A percentile compares a stretch with the other conserved stretches of the same genome.
Conservation (phyloP, 2,113 vertebrate genomes). For the Myrmophylax atrothorax region DNA sequence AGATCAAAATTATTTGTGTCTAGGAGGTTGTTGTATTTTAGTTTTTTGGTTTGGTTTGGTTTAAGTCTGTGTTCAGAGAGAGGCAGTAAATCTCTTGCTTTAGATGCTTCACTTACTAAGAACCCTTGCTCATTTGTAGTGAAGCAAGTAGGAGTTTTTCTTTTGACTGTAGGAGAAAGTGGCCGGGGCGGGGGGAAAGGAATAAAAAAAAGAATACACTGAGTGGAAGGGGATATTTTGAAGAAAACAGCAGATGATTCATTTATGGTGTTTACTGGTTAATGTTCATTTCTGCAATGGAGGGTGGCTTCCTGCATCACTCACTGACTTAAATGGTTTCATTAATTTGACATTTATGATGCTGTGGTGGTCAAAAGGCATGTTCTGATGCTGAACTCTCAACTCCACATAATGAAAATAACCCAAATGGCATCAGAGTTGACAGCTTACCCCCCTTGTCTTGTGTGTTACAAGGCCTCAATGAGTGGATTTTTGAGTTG, state of each 20-base stretch:
- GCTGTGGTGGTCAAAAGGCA: background rate
- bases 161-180: background rate
- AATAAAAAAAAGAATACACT: background rate
- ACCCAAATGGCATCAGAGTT: background rate
- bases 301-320: background rate
- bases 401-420: background rate
- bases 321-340: background rate
- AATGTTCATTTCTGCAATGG: background rate
- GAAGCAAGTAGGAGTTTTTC: background rate
- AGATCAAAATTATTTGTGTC: background rate
- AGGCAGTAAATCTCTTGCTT: background rate
- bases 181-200: background rate
- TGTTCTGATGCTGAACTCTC: constrained; percentile 12
- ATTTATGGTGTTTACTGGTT: background rate
- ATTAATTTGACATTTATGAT: background rate
- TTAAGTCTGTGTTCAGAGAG: background rate
- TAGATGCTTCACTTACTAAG: background rate
- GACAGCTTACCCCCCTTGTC: background rate
- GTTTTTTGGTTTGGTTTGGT: background rate
- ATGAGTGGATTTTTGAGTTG: background rate
- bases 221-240: background rate
- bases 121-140: background rate
- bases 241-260: background rate
- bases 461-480: background rate
- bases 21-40: background rate